Evolutionary conservation across 2,113 vertebrate species (phyloP).

Genomic region (Macroglossus sobrinus): DNA sequence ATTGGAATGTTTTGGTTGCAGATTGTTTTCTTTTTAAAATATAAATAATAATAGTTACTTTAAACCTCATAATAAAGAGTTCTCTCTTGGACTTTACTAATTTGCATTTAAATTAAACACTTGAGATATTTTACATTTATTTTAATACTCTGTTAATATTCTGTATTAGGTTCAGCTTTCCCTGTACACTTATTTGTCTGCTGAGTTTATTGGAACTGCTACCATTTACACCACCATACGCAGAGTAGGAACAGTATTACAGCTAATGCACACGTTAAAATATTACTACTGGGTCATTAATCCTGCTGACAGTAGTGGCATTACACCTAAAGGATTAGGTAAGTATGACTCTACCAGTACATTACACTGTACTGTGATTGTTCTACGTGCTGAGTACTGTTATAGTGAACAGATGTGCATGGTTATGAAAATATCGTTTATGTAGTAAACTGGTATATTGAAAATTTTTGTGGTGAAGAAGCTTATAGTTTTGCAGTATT

Average conservation of each 20-base stretch:
- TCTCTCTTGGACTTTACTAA: background rate
- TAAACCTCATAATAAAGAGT: background rate
- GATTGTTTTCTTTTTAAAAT: conserved; percentile 5
- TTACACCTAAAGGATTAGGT: conserved; percentile 93
- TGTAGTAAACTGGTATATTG: background rate
- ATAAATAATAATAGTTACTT: background rate
- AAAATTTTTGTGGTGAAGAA: background rate
- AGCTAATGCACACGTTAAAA: conserved; percentile 95
- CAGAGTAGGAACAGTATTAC: conserved; percentile 95
- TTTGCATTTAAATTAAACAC: background rate
- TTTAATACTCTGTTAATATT: background rate
- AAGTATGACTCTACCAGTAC: conserved; percentile 63
- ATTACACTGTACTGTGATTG: background rate
- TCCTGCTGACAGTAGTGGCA: conserved; percentile 91
- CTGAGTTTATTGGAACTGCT: conserved; percentile 96
- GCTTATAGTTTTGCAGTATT: background rate
- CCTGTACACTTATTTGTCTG: conserved; percentile 95
- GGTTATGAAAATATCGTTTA: background rate
- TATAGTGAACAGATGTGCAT: background rate
- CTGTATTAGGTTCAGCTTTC: conserved; percentile 91
- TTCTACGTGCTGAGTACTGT: background rate
- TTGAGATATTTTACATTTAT: background rate
- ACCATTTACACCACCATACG: conserved; percentile 96
- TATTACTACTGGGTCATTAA: conserved; percentile 98
- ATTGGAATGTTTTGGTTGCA: background rate